Evolutionary conservation across 2,113 vertebrate genomes (phyloP).

Genomic region (Apteryx owenii): DNA sequence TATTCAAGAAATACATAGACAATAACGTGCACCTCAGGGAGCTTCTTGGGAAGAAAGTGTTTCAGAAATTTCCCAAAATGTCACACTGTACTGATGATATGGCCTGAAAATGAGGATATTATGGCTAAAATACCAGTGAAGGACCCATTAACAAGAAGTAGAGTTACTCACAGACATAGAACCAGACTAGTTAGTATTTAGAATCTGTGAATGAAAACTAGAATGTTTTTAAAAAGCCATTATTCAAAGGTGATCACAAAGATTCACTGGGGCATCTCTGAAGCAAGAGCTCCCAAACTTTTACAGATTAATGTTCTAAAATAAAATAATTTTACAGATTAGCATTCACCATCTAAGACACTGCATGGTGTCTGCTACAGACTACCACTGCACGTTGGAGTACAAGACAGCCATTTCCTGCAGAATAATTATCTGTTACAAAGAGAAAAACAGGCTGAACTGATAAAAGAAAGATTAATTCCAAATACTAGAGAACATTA

Average conservation of each 20-base stretch:
- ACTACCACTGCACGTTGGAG: neutral
- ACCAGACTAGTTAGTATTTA: neutral
- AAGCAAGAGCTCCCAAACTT: neutral
- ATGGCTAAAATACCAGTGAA: neutral
- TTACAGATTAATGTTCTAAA: neutral
- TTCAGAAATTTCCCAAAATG: neutral
- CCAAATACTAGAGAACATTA: neutral
- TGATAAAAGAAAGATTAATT: neutral
- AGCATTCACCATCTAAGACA: neutral
- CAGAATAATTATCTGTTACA: neutral
- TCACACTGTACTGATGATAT: neutral
- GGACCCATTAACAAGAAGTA: neutral
- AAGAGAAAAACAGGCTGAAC: neutral
- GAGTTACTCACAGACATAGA: neutral
- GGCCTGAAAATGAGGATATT: neutral
- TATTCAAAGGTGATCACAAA: neutral
- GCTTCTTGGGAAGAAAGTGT: neutral
- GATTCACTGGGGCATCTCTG: neutral
- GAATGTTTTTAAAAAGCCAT: neutral
- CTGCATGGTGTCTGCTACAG: neutral
- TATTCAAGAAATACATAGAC: neutral
- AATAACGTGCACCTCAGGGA: neutral
- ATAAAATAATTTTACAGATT: neutral
- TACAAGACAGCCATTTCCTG: neutral
- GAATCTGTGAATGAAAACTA: neutral